Conservation (phyloP, 2,888 invertebrate genomes). For the Ferrisia virgata region DNA sequence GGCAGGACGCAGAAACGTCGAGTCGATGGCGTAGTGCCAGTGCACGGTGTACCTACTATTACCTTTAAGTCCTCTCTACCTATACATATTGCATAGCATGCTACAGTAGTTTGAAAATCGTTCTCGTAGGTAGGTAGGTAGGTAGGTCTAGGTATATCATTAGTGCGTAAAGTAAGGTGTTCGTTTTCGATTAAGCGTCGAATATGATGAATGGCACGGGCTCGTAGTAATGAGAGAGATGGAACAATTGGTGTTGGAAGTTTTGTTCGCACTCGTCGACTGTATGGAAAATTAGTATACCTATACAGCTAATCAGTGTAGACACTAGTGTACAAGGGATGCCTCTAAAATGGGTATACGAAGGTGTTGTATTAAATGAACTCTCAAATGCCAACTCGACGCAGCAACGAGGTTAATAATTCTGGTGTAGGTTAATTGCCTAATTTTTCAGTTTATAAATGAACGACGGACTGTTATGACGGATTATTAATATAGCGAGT, state of each 20-base stretch:
- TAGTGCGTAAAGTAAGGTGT: not conserved
- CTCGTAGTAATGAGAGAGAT: not conserved
- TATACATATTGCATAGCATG: not conserved
- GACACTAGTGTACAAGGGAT: not conserved
- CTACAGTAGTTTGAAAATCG: not conserved
- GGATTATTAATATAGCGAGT: not conserved
- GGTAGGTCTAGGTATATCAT: no score
- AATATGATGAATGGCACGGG: not conserved
- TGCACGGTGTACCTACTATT: no score
- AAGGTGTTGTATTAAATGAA: constrained; percentile 42
- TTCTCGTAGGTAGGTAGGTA: no score
- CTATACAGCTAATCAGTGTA: not conserved
- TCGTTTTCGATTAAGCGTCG: not conserved
- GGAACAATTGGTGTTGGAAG: not conserved
- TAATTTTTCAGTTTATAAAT: not conserved
- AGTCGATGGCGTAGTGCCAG: no score
- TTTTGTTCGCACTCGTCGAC: not conserved
- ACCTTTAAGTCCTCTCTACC: no score
- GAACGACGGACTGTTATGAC: constrained; percentile 4
- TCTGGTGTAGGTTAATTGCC: not conserved
- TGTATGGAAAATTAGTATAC: not conserved
- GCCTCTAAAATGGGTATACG: not conserved
- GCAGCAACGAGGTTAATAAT: constrained; percentile 2
- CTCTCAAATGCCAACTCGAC: constrained; percentile 35
- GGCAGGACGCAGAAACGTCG: no score